These are phyloP conservation scores for Tethya wilhelma DNA, from an alignment of 37 sponge, comb jelly and placozoan species.

Conservation along the genomic window DNA sequence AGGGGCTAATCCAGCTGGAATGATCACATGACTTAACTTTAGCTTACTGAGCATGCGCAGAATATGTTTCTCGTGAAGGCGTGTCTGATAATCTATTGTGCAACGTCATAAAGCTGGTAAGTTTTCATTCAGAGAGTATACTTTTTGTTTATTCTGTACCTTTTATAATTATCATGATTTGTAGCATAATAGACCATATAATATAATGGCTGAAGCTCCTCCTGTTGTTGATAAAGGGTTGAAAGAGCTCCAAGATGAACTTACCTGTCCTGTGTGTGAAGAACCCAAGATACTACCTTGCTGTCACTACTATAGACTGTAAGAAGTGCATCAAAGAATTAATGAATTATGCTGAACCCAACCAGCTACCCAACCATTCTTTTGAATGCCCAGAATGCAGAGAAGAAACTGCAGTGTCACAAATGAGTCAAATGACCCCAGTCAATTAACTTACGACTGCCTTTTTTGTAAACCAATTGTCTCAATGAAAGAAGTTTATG, in stretches of 20 bases:
- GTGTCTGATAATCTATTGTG: no score
- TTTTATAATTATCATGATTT: no score
- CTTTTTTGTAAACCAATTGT: slow-evolving; percentile 30
- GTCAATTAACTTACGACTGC: slow-evolving; percentile 25
- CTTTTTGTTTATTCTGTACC: no score
- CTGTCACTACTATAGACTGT: slow-evolving; percentile 57
- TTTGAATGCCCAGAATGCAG: slow-evolving; percentile 51
- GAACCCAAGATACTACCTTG: slow-evolving; percentile 52
- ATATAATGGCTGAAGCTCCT: no score
- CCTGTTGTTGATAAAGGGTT: slow-evolving; percentile 2
- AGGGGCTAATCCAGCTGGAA: no score
- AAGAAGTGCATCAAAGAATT: slow-evolving; percentile 30
- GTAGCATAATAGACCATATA: no score
- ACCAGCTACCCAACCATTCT: slow-evolving; percentile 2
- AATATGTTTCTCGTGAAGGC: no score
- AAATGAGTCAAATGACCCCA: not conserved
- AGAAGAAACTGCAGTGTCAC: slow-evolving; percentile 6
- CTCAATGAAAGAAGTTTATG: slow-evolving; percentile 17
- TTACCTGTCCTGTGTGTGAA: slow-evolving; percentile 38
- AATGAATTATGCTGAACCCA: not conserved
- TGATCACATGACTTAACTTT: no score
- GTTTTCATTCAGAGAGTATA: no score
- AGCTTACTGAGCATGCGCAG: no score
- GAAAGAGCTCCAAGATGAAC: slow-evolving; percentile 33
- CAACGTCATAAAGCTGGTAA: no score